Conservation (phyloP, 2,113 vertebrate species). For the Rhipidura dahli region DNA sequence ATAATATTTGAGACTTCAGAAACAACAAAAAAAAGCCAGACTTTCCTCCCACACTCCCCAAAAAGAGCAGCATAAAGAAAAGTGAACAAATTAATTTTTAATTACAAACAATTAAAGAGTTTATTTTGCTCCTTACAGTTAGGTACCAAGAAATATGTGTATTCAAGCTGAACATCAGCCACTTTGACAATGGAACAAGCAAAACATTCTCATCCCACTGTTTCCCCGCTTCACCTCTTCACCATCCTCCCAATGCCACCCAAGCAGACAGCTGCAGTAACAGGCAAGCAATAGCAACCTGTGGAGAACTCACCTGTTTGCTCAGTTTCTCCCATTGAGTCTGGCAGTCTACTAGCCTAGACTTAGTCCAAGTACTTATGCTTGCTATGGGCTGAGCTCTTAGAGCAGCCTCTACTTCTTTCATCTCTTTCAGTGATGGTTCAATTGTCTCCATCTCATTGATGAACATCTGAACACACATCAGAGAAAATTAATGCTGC, state of each 20-base stretch:
- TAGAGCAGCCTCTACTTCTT: constrained; percentile 79
- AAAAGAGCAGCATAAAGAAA: not conserved
- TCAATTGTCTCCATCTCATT: constrained; percentile 82
- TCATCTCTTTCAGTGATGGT: constrained; percentile 85
- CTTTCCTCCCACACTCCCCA: not conserved
- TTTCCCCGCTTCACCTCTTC: not conserved
- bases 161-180: not conserved
- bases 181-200: not conserved
- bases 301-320: constrained; percentile 81
- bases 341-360: constrained; percentile 74
- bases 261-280: not conserved
- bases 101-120: not conserved
- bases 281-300: not conserved
- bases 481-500: not conserved
- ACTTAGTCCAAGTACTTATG: constrained; percentile 80
- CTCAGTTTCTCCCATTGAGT: constrained; percentile 82
- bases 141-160: accelerated
- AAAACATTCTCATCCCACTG: not conserved
- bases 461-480: constrained; percentile 74
- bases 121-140: not conserved
- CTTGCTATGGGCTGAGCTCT: constrained; percentile 72
- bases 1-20: not conserved
- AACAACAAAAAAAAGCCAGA: not conserved
- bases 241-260: not conserved
- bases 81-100: not conserved